Evolutionary conservation across 2,113 vertebrate species (phyloP).

Genomic region (Cyphomyrus plagiostoma): DNA sequence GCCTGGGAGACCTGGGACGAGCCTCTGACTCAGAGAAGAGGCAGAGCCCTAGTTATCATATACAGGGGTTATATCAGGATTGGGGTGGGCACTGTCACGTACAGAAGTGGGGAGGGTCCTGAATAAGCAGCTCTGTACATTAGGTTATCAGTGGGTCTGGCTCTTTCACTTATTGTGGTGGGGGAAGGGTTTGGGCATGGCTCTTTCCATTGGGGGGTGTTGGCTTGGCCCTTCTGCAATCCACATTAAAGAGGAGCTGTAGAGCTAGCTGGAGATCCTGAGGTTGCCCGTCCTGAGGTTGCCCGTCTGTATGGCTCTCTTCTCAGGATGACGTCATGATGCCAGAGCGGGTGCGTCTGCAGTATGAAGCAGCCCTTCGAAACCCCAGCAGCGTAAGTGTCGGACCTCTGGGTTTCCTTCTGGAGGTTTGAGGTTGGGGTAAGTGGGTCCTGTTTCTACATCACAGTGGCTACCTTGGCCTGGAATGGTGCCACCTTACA

Average conservation of each 20-base stretch:
- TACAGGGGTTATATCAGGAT: not conserved
- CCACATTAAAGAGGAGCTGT: not conserved
- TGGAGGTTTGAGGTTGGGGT: not conserved
- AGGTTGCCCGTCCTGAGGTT: not conserved
- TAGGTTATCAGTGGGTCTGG: not conserved
- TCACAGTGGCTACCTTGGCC: not conserved
- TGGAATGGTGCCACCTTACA: not conserved
- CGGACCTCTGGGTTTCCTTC: not conserved
- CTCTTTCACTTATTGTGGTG: not conserved
- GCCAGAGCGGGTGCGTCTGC: constrained; percentile 79
- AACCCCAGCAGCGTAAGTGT: constrained; percentile 75
- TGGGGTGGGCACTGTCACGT: too few species aligned
- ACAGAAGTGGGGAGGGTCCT: not conserved
- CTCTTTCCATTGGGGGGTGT: not conserved
- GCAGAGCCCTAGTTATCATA: not conserved
- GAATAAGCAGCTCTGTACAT: not conserved
- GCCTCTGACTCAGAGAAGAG: too few species aligned
- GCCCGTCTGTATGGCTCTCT: constrained; percentile 16
- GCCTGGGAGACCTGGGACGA: not conserved
- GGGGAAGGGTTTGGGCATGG: not conserved
- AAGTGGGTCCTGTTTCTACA: not conserved
- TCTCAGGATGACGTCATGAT: constrained; percentile 88
- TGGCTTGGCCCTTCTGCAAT: not conserved
- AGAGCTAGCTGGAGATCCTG: not conserved
- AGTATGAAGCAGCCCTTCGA: constrained; percentile 62